Evolutionary conservation across 2,888 invertebrate species (phyloP).

Genomic region (Scotopteryx bipunctaria): DNA sequence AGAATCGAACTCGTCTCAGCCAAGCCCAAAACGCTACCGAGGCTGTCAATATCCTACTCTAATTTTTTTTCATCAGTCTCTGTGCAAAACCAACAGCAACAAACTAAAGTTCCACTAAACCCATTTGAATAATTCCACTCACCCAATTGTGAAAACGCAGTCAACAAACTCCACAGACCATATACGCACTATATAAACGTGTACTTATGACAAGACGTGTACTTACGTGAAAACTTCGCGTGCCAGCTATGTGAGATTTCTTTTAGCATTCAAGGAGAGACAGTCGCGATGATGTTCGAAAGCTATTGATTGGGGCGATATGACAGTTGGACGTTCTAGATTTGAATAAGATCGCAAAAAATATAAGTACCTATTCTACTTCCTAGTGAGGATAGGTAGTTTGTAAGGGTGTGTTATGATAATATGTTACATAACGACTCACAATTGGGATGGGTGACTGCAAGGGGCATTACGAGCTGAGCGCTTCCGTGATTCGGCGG

Average conservation of each 20-base stretch:
- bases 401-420: no score
- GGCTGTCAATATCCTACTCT: no score
- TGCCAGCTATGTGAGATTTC: constrained; percentile 70
- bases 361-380: no score
- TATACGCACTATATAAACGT: constrained; percentile 29
- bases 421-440: no score
- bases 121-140: constrained; percentile 12
- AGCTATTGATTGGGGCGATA: constrained; percentile 23
- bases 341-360: no score
- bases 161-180: constrained; percentile 36
- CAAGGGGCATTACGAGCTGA: no score
- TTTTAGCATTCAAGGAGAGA: constrained; percentile 76
- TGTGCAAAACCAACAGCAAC: neutral
- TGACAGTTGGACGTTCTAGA: constrained; percentile 16
- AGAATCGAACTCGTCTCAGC: no score
- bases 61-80: no score
- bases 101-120: neutral
- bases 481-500: no score
- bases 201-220: constrained; percentile 45
- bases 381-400: no score
- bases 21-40: no score
- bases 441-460: no score
- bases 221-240: constrained; percentile 75
- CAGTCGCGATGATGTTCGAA: constrained; percentile 35
- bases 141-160: constrained; percentile 36